Conservation (phyloP, 2,113 vertebrate genomes). For the Ahaetulla prasina region DNA sequence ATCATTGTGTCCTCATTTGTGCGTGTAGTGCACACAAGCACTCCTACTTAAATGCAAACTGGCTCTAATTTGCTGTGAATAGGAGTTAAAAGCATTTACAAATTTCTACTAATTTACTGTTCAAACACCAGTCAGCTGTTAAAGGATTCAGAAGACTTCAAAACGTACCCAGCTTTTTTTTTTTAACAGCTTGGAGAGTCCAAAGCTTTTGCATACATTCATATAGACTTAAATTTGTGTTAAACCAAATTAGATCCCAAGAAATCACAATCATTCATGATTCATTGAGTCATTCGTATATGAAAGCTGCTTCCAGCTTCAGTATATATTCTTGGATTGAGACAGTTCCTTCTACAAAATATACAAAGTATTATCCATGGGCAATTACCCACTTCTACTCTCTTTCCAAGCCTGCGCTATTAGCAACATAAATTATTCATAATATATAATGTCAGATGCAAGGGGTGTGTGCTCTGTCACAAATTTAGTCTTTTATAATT, state of each 20-base stretch:
- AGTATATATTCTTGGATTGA: slow-evolving; percentile 60
- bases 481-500: slow-evolving; percentile 29
- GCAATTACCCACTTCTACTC: slow-evolving; percentile 63
- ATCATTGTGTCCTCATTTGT: not conserved
- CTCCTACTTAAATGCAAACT: not conserved
- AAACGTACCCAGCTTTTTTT: slow-evolving; percentile 32
- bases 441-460: slow-evolving; percentile 58
- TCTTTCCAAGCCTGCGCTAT: slow-evolving; percentile 62
- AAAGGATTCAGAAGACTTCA: slow-evolving; percentile 34
- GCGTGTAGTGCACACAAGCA: not conserved
- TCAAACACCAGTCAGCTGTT: slow-evolving; percentile 42
- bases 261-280: slow-evolving; percentile 68
- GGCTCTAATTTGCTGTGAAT: slow-evolving; percentile 21
- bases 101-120: slow-evolving; percentile 34
- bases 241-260: slow-evolving; percentile 61
- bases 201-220: slow-evolving; percentile 54
- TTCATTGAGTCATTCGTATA: slow-evolving; percentile 68
- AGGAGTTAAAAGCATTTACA: slow-evolving; percentile 14
- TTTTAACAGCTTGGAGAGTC: slow-evolving; percentile 12
- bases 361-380: slow-evolving; percentile 69
- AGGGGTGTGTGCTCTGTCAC: slow-evolving; percentile 52
- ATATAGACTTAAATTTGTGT: slow-evolving; percentile 60
- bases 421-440: slow-evolving; percentile 69
- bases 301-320: slow-evolving; percentile 52
- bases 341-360: slow-evolving; percentile 67